Conservation (phyloP, 2,797 vertebrate genomes). For the Pangasius krempfi region DNA sequence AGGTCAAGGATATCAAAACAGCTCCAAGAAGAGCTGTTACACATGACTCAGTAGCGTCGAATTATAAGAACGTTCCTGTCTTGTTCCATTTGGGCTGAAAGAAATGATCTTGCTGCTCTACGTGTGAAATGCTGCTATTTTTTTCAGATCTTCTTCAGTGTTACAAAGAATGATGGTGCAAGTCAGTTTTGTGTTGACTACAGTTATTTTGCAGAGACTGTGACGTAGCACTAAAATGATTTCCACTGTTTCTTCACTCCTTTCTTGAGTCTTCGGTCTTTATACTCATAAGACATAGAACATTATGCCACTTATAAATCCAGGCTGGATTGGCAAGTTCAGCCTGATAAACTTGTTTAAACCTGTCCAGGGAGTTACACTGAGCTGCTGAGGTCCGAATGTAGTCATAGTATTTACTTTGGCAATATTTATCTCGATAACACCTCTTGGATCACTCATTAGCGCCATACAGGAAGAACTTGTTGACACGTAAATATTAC, state of each 20-base stretch:
- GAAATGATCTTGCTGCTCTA: neutral
- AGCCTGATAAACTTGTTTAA: slow-evolving; percentile 6
- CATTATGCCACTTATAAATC: neutral
- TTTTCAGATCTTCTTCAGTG: neutral
- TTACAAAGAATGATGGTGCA: neutral
- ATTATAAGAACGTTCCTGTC: neutral
- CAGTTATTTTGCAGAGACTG: neutral
- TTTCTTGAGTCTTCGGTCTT: neutral
- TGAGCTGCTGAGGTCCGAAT: neutral
- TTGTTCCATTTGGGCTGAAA: neutral
- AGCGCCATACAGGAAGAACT: neutral
- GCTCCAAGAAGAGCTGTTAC: slow-evolving; percentile 24
- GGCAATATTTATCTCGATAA: neutral
- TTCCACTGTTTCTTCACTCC: neutral
- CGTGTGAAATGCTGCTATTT: neutral
- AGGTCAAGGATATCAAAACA: slow-evolving; percentile 35
- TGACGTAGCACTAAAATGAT: neutral
- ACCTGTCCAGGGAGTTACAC: neutral
- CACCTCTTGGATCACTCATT: neutral
- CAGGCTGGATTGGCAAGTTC: neutral
- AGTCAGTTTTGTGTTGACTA: neutral
- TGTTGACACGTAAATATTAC: neutral
- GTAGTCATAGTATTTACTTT: neutral
- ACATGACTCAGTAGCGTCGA: neutral
- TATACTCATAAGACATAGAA: neutral